A percentile compares a stretch with the other conserved stretches of the same genome.
phyloP scores from a whole-genome alignment of 2,113 vertebrate genomes.

The Cryptotis parvus region DNA sequence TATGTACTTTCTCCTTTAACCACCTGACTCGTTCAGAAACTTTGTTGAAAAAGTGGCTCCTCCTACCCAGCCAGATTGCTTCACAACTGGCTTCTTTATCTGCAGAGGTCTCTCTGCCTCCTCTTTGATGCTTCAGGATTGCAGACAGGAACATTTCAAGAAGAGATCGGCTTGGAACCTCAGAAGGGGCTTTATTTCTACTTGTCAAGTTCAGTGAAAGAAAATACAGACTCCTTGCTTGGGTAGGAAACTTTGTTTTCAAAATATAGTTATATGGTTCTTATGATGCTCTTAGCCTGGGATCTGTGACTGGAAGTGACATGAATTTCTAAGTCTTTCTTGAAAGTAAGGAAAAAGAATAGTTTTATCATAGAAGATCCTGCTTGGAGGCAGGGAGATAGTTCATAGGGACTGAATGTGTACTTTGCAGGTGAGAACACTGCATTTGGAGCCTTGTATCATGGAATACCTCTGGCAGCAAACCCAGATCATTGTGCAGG shows the following conservation, averaged over 20 bases:
- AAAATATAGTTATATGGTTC: not conserved
- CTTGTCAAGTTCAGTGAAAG: slow-evolving; percentile 23
- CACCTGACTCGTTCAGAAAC: not conserved
- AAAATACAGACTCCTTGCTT: not conserved
- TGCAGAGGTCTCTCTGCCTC: not conserved
- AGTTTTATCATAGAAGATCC: slow-evolving; percentile 4
- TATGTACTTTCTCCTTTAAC: accelerated
- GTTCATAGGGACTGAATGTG: too few species aligned
- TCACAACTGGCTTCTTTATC: not conserved
- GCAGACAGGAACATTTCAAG: not conserved
- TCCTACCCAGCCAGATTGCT: not conserved
- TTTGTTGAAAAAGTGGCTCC: not conserved
- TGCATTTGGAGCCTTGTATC: too few species aligned
- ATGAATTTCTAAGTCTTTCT: slow-evolving; percentile 40
- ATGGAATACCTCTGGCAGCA: too few species aligned
- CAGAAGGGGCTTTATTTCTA: not conserved
- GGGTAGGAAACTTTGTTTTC: slow-evolving; percentile 2
- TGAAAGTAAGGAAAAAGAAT: slow-evolving; percentile 54
- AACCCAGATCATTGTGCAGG: too few species aligned
- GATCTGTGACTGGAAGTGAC: not conserved
- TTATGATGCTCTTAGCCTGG: slow-evolving; percentile 37
- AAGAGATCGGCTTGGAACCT: not conserved
- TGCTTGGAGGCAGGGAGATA: not conserved
- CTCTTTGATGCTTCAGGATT: not conserved
- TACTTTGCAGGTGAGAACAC: too few species aligned